A percentile compares a stretch with the other conserved stretches of the same genome.
These are phyloP conservation scores for Barypeithes pellucidus DNA, from an alignment of 2,888 invertebrate species.

Conservation along the genomic window DNA sequence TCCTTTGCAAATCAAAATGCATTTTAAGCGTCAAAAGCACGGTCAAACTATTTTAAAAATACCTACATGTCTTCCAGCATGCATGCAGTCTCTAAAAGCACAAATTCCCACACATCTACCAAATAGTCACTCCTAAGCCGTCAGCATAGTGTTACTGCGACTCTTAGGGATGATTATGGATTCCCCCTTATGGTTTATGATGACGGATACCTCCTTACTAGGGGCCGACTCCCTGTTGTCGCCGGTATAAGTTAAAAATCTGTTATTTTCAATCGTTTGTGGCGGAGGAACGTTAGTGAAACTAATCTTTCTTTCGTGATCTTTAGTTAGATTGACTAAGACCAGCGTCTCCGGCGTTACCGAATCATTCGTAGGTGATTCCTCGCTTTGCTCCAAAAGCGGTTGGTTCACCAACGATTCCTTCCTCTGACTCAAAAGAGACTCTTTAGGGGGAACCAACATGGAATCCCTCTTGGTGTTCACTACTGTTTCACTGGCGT, in stretches of 20 bases:
- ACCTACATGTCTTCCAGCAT: conserved; percentile 40
- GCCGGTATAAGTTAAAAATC: neutral
- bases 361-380: conserved; percentile 29
- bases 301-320: conserved; percentile 4
- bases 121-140: conserved; percentile 29
- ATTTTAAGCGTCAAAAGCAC: conserved; percentile 21
- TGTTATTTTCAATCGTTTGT: neutral
- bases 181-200: conserved; percentile 43
- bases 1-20: conserved; percentile 12
- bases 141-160: conserved; percentile 30
- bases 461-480: conserved; percentile 22
- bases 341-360: neutral
- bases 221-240: conserved; percentile 16
- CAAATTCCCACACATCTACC: conserved; percentile 31
- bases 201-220: conserved; percentile 26
- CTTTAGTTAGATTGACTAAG: neutral
- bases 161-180: conserved; percentile 33
- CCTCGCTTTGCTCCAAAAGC: conserved; percentile 48
- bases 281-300: neutral
- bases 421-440: conserved; percentile 37
- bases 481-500: conserved; percentile 11
- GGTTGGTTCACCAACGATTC: conserved; percentile 50
- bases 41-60: conserved; percentile 19
- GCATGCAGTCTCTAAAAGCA: conserved; percentile 44
- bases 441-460: conserved; percentile 23